Evolutionary conservation across 2,113 vertebrate species (phyloP).

Genomic region (Thinocorus orbignyianus): DNA sequence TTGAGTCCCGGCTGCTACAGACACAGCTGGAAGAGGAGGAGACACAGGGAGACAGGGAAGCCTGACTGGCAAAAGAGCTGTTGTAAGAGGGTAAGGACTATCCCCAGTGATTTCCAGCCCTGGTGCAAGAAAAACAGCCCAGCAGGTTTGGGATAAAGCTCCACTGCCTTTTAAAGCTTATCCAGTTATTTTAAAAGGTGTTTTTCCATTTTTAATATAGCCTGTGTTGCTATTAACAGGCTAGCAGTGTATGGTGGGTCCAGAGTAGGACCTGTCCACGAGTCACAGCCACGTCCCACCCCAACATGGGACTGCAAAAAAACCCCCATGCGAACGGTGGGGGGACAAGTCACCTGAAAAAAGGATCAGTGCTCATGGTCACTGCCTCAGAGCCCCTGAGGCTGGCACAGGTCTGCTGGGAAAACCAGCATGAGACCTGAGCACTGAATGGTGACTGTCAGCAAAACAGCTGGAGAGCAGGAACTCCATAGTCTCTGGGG

Average conservation of each 20-base stretch:
- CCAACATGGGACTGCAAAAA: background rate
- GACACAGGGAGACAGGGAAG: background rate
- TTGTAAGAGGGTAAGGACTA: background rate
- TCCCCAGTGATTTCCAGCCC: background rate
- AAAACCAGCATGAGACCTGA: background rate
- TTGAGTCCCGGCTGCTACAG: background rate
- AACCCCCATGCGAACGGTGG: rapidly evolving
- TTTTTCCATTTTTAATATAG: background rate
- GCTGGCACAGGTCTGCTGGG: too few relatives aligned
- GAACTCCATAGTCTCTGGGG: rapidly evolving
- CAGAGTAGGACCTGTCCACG: background rate
- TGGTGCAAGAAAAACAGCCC: background rate
- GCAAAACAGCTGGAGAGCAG: background rate
- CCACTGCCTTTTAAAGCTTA: background rate
- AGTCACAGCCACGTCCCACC: rapidly evolving
- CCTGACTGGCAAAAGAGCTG: rapidly evolving
- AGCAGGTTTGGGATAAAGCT: background rate
- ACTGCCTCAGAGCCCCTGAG: background rate
- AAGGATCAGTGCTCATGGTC: background rate
- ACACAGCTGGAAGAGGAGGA: background rate
- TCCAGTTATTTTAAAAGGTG: background rate
- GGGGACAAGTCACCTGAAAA: background rate
- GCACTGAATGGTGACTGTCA: rapidly evolving
- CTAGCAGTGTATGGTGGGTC: rapidly evolving
- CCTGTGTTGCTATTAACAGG: background rate